Base-by-base conservation (phyloP, 1,140 invertebrate genomes). In the Anadara kagoshimensis region DNA sequence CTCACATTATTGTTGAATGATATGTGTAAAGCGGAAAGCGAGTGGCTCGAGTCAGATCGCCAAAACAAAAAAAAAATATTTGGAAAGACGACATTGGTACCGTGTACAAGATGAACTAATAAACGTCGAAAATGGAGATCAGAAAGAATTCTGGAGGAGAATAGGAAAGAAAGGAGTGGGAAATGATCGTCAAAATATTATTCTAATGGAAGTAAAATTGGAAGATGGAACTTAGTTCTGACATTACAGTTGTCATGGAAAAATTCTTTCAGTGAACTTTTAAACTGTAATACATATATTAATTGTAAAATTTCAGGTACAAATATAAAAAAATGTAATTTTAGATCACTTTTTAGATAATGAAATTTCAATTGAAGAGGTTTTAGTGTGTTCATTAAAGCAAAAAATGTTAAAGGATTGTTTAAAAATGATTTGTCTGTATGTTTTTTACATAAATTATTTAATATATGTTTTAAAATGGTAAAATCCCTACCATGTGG, bases 1-100 rank as follows among this genome's bases (percentile, higher is more conserved):
- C 20, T 26, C 18, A 67, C 36, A 67, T 20, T 20, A 12, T 54
- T 67, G n/a, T 67, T 47, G 65, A 67, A 56, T 12, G 22, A 56
- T 1, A n/a, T 67, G 10, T 56, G 65, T 36, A 41, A 54, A 41
- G 51, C 49, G 41, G 53, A 68, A 43, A 10, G 29, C 14, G 12
- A 11, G n/a, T 68, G 53, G 51, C 18, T 20, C 20, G 43, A 26
- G 11, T 20, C 22, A 29, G 26, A 44, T 54, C 12, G 51, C 14
- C 36, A 18, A 8, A 10, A 44, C 7, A 56, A 57, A 41, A 41
- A 57, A 36, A 20, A 43, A 4, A 14, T 0, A 43, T 22, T 26
- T 49, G 51, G 8, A 68, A 68, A 41, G 14, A 16, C 36, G 24
- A 18, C 41, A 45, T 22, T 57, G 53, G 29, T 26, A 58, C n/a